Conservation (phyloP, 2,113 vertebrate genomes). For the Oreochromis spilurus region DNA sequence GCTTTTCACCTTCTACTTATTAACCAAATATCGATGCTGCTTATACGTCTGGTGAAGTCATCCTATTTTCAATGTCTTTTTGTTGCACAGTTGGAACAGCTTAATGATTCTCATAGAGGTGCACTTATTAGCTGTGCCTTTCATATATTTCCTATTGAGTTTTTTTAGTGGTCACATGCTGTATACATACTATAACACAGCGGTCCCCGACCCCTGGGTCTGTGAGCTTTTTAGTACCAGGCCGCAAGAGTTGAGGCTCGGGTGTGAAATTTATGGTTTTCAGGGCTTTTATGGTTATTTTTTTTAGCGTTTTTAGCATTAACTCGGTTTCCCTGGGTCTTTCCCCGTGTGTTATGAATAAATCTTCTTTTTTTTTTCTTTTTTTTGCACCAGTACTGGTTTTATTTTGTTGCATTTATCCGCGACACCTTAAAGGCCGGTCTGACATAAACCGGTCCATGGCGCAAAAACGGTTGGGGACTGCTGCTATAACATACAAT, state of each 20-base stretch:
- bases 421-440: not conserved
- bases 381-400: rapidly evolving
- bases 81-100: not conserved
- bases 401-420: not conserved
- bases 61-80: not conserved
- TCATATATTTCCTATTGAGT: not conserved
- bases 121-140: not conserved
- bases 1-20: not conserved
- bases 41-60: not conserved
- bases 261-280: not conserved
- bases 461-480: not conserved
- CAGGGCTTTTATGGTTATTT: not conserved
- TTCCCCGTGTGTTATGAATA: not conserved
- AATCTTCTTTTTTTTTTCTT: not conserved
- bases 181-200: not conserved
- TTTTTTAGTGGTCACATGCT: not conserved
- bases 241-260: rapidly evolving
- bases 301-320: not conserved
- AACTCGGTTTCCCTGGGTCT: not conserved
- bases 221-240: not conserved
- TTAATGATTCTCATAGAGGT: not conserved
- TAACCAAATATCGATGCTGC: not conserved
- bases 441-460: not conserved
- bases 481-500: not conserved
- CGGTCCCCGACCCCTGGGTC: not conserved